These are phyloP conservation scores for Leptopilina myrica DNA, from an alignment of 2,888 invertebrate genomes.

Conservation along the genomic window DNA sequence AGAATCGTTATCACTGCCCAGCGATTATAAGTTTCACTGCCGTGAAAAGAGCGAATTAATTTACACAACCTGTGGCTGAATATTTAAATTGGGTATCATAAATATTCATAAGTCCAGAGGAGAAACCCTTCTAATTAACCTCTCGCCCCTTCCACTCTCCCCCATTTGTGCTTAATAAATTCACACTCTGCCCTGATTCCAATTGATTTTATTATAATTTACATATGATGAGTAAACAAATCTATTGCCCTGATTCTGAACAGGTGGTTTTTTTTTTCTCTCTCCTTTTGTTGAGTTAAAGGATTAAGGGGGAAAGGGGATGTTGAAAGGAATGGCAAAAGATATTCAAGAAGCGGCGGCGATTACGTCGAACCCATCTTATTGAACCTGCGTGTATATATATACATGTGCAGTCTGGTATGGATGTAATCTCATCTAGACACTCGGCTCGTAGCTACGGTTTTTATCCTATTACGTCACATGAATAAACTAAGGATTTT, in stretches of 20 bases:
- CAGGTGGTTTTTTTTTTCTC: slow-evolving; percentile 45
- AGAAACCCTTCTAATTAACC: slow-evolving; percentile 65
- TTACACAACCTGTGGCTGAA: slow-evolving; percentile 61
- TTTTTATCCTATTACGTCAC: slow-evolving; percentile 77
- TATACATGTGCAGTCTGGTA: slow-evolving; percentile 56
- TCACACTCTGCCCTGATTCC: slow-evolving; percentile 40
- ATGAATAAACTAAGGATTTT: slow-evolving; percentile 75
- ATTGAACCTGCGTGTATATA: slow-evolving; percentile 58
- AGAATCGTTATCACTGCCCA: slow-evolving; percentile 41
- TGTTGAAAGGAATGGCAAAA: slow-evolving; percentile 48
- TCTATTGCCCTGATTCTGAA: slow-evolving; percentile 43
- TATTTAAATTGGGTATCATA: slow-evolving; percentile 65
- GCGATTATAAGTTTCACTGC: slow-evolving; percentile 44
- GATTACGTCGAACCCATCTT: slow-evolving; percentile 69
- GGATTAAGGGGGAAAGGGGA: slow-evolving; percentile 31
- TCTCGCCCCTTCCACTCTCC: no score
- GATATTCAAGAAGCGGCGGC: slow-evolving; percentile 57
- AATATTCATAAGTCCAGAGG: slow-evolving; percentile 62
- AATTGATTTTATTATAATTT: slow-evolving; percentile 9
- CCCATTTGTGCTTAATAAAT: slow-evolving; percentile 63
- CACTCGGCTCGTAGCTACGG: slow-evolving; percentile 73
- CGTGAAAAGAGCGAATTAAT: slow-evolving; percentile 64
- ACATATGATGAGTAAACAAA: background rate
- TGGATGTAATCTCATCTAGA: slow-evolving; percentile 75
- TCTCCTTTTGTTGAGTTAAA: background rate